phyloP scores from a whole-genome alignment of 1,140 invertebrate genomes.

The Ruditapes philippinarum region DNA sequence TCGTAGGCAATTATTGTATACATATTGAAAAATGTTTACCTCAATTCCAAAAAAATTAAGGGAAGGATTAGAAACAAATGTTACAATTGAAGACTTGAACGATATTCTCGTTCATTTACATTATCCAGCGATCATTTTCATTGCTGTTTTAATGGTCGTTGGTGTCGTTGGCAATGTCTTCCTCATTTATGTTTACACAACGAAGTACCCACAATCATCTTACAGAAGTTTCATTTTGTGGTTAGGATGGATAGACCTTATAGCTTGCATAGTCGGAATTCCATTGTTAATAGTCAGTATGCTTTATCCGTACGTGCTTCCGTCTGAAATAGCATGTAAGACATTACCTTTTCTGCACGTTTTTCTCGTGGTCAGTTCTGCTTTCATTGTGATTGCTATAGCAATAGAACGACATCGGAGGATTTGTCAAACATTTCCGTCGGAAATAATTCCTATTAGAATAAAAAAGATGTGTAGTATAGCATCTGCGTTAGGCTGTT shows the following conservation, averaged over 20 bases:
- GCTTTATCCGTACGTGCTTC: conserved; percentile 52
- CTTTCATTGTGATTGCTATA: conserved; percentile 45
- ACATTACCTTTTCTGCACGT: conserved; percentile 33
- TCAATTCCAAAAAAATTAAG: too few species aligned
- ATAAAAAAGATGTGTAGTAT: conserved; percentile 39
- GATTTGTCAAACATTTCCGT: conserved; percentile 11
- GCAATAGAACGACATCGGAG: conserved; percentile 38
- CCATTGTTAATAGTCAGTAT: conserved; percentile 46
- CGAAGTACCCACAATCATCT: conserved; percentile 22
- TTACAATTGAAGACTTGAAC: too few species aligned
- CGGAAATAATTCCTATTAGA: neutral
- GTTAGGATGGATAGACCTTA: conserved; percentile 39
- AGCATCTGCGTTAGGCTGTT: neutral
- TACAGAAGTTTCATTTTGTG: conserved; percentile 48
- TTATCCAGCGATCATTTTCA: too few species aligned
- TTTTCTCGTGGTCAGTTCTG: conserved; percentile 21
- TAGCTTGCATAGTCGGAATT: conserved; percentile 25
- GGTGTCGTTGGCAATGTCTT: too few species aligned
- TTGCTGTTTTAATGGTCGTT: too few species aligned
- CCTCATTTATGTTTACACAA: too few species aligned
- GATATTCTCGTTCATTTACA: too few species aligned
- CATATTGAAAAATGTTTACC: too few species aligned
- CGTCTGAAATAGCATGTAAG: conserved; percentile 31
- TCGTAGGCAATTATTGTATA: too few species aligned
- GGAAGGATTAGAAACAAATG: too few species aligned